phyloP scores from a whole-genome alignment of 2,888 invertebrate species.

The Polymixis lichenea region DNA sequence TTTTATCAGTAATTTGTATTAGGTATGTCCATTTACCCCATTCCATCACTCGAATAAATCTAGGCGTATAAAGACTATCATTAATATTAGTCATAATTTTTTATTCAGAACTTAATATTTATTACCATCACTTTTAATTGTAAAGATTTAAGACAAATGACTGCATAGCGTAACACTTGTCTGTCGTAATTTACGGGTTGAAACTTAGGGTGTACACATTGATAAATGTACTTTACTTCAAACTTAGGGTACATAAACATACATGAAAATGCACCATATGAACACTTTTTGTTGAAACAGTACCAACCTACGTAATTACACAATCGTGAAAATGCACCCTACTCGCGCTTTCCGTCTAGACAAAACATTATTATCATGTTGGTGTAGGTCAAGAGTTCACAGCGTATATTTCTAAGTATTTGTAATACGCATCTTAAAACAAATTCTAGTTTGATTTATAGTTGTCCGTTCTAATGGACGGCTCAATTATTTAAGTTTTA shows the following conservation, averaged over 20 bases:
- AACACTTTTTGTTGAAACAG: slow-evolving; percentile 39
- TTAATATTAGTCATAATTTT: slow-evolving; percentile 44
- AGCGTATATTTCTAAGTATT: slow-evolving; percentile 30
- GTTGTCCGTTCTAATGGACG: slow-evolving; percentile 54
- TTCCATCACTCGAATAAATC: slow-evolving; percentile 28
- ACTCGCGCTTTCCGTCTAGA: slow-evolving; percentile 16
- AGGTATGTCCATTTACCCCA: slow-evolving; percentile 1
- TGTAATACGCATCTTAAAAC: slow-evolving; percentile 22
- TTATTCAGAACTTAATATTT: slow-evolving; percentile 37
- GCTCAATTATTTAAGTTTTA: slow-evolving; percentile 30
- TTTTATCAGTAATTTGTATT: background rate
- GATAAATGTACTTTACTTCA: slow-evolving; percentile 12
- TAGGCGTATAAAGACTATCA: slow-evolving; percentile 29
- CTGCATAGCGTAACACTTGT: slow-evolving; percentile 6
- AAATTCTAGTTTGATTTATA: slow-evolving; percentile 26
- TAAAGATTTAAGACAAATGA: slow-evolving; percentile 17
- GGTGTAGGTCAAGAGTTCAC: slow-evolving; percentile 30
- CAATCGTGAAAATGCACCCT: slow-evolving; percentile 14
- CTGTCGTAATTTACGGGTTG: background rate
- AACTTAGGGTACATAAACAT: slow-evolving; percentile 16
- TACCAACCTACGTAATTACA: slow-evolving; percentile 3
- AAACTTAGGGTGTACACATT: slow-evolving; percentile 1
- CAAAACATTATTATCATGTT: slow-evolving; percentile 31
- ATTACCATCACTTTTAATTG: slow-evolving; percentile 37
- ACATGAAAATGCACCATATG: slow-evolving; percentile 43